Evolutionary conservation across 2,113 vertebrate genomes (phyloP), one percentile per base, ranked within the genome.

Genomic region (Pygoscelis antarcticus): DNA sequence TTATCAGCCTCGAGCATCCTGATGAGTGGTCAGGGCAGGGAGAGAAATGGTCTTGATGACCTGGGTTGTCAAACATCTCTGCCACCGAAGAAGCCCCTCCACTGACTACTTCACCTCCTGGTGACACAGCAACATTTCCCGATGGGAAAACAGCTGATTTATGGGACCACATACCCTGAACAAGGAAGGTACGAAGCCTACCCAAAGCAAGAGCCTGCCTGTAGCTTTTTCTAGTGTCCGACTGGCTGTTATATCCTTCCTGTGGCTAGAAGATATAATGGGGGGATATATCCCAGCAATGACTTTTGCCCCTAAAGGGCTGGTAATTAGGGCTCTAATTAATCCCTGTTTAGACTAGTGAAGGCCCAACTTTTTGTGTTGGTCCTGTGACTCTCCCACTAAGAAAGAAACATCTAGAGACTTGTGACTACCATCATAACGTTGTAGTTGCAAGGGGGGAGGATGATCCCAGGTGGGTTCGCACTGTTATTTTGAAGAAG

Each of bases 191-290:
- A 54, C 26, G 4, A 85, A 69, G 58, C 57, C 61, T 58, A 18
- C 83, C 91, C 87, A 80, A 91, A 93, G 83, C 90, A 38, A 32
- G 85, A 97, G 72, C 88, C 96, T 92, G 93, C 84, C 84, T 71
- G 57, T 82, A 92, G 77, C 36, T 85, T 94, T 90, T 84, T 26
- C 47, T 36, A 89, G 87, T 52, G 57, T 71, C 89, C 3, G 5
- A 6, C 78, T 83, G 49, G 77, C 57, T 66, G 70, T 79, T 82
- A 3, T 1, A 57, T 65, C n/a, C 87, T 66, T 66, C 70, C 68
- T 22, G 12, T 51, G 70, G 42, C 74, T 74, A 51, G 46, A 72
- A 86, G 58, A 22, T 30, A 1, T 0, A 25, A 16, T 7, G 2
- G 75, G 58, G 47, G 70, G 54, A 23, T 94, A 5, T n/a, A 89